Conservation (phyloP, 2,113 vertebrate genomes). For the Megaceryle maxima region DNA sequence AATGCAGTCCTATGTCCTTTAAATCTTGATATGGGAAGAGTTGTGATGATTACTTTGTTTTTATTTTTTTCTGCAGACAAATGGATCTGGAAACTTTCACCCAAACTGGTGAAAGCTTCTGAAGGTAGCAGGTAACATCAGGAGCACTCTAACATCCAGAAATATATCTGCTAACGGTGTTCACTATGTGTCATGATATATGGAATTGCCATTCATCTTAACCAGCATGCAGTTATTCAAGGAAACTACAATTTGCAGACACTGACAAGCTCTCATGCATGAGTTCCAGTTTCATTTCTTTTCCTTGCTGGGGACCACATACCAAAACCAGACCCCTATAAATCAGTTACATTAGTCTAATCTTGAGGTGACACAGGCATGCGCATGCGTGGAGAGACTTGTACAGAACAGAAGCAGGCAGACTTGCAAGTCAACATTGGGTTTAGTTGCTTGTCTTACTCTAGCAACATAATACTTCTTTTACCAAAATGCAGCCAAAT, state of each 20-base stretch:
- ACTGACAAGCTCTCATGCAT: constrained; percentile 50
- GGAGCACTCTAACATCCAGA: constrained; percentile 20
- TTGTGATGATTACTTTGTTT: neutral
- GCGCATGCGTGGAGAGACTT: neutral
- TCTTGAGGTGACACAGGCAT: neutral
- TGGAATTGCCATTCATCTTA: constrained; percentile 61
- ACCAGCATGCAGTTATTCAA: constrained; percentile 59
- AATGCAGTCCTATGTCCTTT: neutral
- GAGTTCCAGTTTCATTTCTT: constrained; percentile 59
- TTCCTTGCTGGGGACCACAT: constrained; percentile 26
- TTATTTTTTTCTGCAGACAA: neutral
- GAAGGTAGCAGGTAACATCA: constrained; percentile 29
- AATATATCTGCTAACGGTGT: constrained; percentile 50
- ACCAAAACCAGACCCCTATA: constrained; percentile 13
- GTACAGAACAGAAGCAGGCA: neutral
- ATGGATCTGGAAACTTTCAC: constrained; percentile 10
- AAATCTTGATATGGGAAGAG: neutral
- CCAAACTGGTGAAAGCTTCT: constrained; percentile 16
- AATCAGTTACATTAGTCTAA: constrained; percentile 22
- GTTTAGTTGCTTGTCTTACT: neutral
- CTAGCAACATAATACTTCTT: neutral
- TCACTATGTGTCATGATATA: constrained; percentile 56
- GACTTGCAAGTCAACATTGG: neutral
- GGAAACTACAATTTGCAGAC: constrained; percentile 54
- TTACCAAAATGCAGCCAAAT: neutral